Conservation (phyloP, 2,113 vertebrate species). For the Mohoua ochrocephala region DNA sequence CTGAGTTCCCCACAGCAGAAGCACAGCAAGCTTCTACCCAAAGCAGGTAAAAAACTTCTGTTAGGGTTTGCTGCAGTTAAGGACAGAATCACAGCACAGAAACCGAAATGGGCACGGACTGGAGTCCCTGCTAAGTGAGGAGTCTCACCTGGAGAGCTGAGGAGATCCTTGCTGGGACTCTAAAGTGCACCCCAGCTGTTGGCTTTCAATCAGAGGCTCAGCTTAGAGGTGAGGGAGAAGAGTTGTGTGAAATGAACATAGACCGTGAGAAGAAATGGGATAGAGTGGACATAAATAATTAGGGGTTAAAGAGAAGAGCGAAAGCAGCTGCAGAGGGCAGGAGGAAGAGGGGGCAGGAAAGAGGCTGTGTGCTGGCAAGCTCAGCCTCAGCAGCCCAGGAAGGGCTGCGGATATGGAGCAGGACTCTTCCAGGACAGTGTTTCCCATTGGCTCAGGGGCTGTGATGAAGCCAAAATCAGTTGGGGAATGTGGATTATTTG, state of each 20-base stretch:
- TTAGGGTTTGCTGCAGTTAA: background rate
- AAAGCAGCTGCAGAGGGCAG: background rate
- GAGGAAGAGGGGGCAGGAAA: background rate
- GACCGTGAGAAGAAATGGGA: background rate
- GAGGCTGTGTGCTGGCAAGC: background rate
- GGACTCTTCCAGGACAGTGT: background rate
- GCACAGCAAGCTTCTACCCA: rapidly evolving
- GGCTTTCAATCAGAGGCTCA: background rate
- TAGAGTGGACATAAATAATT: background rate
- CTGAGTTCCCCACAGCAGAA: background rate
- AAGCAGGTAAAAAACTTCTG: background rate
- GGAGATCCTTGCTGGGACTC: background rate
- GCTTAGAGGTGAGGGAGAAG: background rate
- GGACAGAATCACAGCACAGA: background rate
- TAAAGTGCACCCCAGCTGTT: background rate
- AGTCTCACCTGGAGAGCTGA: background rate
- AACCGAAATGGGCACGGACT: background rate
- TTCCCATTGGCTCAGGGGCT: background rate
- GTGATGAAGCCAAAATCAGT: background rate
- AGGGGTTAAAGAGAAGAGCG: background rate
- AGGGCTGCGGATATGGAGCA: background rate
- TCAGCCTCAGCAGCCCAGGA: background rate
- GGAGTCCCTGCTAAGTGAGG: background rate
- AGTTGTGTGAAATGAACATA: background rate
- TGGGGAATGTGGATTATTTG: background rate